Evolutionary conservation across 2,888 invertebrate species (phyloP).

Genomic region (Helobdella robusta): DNA sequence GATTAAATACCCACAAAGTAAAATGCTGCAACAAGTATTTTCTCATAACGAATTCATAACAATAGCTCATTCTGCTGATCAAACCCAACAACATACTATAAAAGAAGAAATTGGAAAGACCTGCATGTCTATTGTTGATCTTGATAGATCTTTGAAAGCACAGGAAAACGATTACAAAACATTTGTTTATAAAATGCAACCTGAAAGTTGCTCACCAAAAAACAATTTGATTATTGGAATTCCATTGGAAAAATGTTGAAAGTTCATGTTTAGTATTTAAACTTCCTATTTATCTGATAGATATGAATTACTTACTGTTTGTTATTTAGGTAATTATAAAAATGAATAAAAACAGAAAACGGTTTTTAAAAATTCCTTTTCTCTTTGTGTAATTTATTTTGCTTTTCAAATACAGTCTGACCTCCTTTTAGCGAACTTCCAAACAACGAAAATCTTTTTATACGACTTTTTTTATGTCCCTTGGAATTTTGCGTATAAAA

Average conservation of each 20-base stretch:
- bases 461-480: too few relatives aligned
- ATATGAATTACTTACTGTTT: too few relatives aligned
- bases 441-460: too few relatives aligned
- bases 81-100: conserved; percentile 60
- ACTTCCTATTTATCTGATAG: too few relatives aligned
- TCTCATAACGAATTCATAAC: conserved; percentile 60
- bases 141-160: conserved; percentile 68
- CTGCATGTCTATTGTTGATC: conserved; percentile 81
- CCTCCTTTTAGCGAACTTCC: too few relatives aligned
- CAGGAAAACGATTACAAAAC: conserved; percentile 68
- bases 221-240: conserved; percentile 72
- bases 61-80: conserved; percentile 81
- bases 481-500: too few relatives aligned
- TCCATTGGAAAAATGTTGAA: conserved; percentile 9
- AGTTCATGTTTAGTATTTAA: too few relatives aligned
- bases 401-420: too few relatives aligned
- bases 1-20: conserved; percentile 71
- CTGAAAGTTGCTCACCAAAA: conserved; percentile 77
- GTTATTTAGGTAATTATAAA: too few relatives aligned
- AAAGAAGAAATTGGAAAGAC: conserved; percentile 57
- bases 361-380: too few relatives aligned
- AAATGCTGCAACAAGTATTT: conserved; percentile 38
- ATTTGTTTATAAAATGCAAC: conserved; percentile 65
- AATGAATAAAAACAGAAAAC: too few relatives aligned
- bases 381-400: too few relatives aligned